Evolutionary conservation across 2,888 invertebrate species (phyloP).

Genomic region (Epistrophe eligans): DNA sequence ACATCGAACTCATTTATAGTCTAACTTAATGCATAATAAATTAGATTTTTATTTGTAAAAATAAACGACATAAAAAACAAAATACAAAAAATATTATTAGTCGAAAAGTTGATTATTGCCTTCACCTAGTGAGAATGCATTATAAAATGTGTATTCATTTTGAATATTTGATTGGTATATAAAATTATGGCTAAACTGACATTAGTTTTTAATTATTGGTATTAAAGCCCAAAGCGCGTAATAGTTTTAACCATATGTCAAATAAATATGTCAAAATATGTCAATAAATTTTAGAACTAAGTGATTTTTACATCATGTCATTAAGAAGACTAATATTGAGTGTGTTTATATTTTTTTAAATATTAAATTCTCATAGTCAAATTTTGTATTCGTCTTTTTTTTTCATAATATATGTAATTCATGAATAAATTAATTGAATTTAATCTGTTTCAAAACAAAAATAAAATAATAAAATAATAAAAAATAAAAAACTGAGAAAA

Average conservation of each 20-base stretch:
- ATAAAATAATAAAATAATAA: slow-evolving; percentile 6
- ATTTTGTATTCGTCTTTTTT: neutral
- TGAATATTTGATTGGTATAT: slow-evolving; percentile 16
- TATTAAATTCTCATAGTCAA: neutral
- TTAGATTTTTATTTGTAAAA: slow-evolving; percentile 1
- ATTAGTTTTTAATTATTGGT: slow-evolving; percentile 1
- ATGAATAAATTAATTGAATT: slow-evolving; percentile 15
- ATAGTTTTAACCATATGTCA: too few species aligned
- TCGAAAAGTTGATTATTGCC: neutral
- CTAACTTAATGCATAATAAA: neutral
- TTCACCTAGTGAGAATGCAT: slow-evolving; percentile 38
- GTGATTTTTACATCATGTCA: neutral
- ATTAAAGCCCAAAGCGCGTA: neutral
- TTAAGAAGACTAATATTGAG: neutral
- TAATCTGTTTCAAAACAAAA: neutral
- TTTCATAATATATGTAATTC: neutral
- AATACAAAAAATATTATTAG: neutral
- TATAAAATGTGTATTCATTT: slow-evolving; percentile 22
- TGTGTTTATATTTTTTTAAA: neutral
- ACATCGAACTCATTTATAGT: neutral
- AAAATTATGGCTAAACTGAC: neutral
- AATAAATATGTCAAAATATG: slow-evolving; percentile 13
- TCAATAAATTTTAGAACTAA: neutral
- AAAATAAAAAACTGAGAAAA: neutral
- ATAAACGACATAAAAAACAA: neutral